Evolutionary conservation across 53 echinoderm and acorn worm species (phyloP).

Genomic region (Patiria pectinifera): DNA sequence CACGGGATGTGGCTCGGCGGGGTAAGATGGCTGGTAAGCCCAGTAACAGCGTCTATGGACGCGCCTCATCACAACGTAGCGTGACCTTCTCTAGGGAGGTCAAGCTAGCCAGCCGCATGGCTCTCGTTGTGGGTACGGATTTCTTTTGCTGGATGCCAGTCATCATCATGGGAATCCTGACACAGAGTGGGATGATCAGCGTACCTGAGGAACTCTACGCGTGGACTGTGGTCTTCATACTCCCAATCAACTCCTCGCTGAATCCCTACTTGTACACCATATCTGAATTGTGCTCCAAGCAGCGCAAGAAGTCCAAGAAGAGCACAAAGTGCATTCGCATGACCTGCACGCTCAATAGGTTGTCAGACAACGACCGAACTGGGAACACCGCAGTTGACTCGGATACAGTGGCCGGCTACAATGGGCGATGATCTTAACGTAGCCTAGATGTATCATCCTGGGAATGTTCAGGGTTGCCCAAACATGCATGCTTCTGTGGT

Average conservation of each 20-base stretch:
- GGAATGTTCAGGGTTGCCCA: neutral
- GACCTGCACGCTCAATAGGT: conserved; percentile 14
- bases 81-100: conserved; percentile 52
- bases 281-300: conserved; percentile 27
- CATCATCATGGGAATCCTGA: conserved; percentile 77
- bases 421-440: neutral
- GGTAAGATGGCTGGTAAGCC: conserved; percentile 27
- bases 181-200: conserved; percentile 52
- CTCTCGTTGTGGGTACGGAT: conserved; percentile 72
- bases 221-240: conserved; percentile 73
- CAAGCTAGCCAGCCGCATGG: conserved; percentile 67
- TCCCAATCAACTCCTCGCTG: conserved; percentile 76
- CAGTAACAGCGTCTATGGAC: neutral
- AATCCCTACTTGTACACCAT: conserved; percentile 79
- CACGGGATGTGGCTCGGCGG: conserved; percentile 25
- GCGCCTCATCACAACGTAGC: conserved; percentile 22
- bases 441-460: neutral
- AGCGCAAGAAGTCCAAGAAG: conserved; percentile 11
- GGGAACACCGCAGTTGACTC: neutral
- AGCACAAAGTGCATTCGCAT: conserved; percentile 18
- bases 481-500: neutral
- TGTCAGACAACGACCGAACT: neutral
- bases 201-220: conserved; percentile 75
- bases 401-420: neutral
- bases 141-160: conserved; percentile 81